Conservation (phyloP, 2,888 invertebrate genomes). For the Lepidocyrtoides sp. region DNA sequence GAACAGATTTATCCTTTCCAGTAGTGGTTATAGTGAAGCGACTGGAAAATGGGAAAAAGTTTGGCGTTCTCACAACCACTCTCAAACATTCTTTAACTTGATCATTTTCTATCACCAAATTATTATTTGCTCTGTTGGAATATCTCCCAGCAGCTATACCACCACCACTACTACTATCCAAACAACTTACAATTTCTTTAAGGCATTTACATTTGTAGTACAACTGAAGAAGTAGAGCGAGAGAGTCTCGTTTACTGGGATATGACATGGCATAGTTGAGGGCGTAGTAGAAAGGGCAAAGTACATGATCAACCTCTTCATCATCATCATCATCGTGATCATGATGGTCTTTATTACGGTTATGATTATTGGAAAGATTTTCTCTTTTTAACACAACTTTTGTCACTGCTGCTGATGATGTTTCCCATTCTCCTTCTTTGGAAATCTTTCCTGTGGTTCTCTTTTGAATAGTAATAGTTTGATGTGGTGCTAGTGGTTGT, state of each 20-base stretch:
- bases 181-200: constrained; percentile 63
- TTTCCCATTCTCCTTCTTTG: neutral
- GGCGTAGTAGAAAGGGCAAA: constrained; percentile 77
- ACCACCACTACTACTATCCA: neutral
- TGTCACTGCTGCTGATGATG: neutral
- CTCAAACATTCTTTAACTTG: constrained; percentile 15
- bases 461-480: constrained; percentile 24
- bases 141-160: neutral
- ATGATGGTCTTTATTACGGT: constrained; percentile 26
- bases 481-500: neutral
- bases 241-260: constrained; percentile 54
- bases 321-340: constrained; percentile 4
- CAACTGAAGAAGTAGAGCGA: constrained; percentile 66
- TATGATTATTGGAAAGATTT: constrained; percentile 47
- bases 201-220: constrained; percentile 75
- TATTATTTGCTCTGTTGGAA: neutral
- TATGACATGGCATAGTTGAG: constrained; percentile 41
- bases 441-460: neutral
- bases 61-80: neutral
- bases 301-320: constrained; percentile 62
- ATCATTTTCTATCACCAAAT: constrained; percentile 10
- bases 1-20: constrained; percentile 16
- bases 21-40: neutral
- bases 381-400: constrained; percentile 26
- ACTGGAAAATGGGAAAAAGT: neutral